Evolutionary conservation across 1,140 invertebrate species (phyloP).

Genomic region (Drosophila persimilis): DNA sequence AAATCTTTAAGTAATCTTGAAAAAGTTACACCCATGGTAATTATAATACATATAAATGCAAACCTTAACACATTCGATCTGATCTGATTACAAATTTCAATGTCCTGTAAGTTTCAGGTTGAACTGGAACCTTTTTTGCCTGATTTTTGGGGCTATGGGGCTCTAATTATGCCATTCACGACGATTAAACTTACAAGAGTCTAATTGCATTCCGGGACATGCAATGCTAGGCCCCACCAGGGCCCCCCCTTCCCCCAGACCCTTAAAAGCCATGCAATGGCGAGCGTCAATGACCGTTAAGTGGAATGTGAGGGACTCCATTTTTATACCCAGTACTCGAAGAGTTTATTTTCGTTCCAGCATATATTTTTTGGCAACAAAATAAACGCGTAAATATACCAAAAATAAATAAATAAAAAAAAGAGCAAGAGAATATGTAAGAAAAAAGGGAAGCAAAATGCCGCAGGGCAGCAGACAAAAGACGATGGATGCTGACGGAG

Average conservation of each 20-base stretch:
- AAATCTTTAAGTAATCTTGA: too few species aligned
- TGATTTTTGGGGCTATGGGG: constrained; percentile 7
- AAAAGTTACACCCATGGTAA: too few species aligned
- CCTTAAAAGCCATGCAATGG: constrained; percentile 36
- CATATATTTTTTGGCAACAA: constrained; percentile 27
- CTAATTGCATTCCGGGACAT: constrained; percentile 51
- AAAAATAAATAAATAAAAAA: too few species aligned
- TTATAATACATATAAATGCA: too few species aligned
- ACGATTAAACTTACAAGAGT: constrained; percentile 49
- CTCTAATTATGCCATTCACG: constrained; percentile 45
- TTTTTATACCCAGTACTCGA: too few species aligned
- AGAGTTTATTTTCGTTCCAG: constrained; percentile 4
- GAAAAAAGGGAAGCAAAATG: constrained; percentile 11
- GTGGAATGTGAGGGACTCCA: constrained; percentile 46
- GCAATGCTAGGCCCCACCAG: constrained; percentile 15
- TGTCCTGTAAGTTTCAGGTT: too few species aligned
- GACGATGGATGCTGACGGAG: not conserved
- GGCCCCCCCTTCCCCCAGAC: too few species aligned
- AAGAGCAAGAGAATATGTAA: not conserved
- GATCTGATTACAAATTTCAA: too few species aligned
- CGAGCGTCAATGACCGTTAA: constrained; percentile 73
- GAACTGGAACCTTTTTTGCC: constrained; percentile 14
- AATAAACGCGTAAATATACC: too few species aligned
- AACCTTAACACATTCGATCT: too few species aligned
- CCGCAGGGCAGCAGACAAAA: constrained; percentile 44